phyloP scores from a whole-genome alignment of 2,113 vertebrate species.

The Octodon degus region DNA sequence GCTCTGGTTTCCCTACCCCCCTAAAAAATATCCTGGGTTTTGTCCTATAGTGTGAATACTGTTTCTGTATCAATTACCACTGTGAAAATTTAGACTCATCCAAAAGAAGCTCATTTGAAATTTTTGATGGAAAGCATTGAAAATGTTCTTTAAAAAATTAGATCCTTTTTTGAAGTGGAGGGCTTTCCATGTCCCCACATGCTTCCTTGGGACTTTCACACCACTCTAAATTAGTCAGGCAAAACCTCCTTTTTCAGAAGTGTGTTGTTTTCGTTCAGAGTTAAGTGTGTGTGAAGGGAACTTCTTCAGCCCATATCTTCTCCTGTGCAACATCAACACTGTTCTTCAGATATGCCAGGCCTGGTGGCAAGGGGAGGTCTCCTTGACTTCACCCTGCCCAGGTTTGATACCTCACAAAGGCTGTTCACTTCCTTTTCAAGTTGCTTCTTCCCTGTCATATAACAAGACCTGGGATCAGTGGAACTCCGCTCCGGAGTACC shows the following conservation, averaged over 20 bases:
- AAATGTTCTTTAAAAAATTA: not conserved
- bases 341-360: conserved; percentile 48
- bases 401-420: conserved; percentile 51
- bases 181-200: not conserved
- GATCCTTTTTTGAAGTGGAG: not conserved
- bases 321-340: conserved; percentile 53
- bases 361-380: not conserved
- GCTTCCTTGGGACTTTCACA: not conserved
- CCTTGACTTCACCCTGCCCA: not conserved
- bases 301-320: conserved; percentile 45
- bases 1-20: too few species aligned
- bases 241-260: conserved; percentile 51
- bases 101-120: not conserved
- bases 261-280: conserved; percentile 58
- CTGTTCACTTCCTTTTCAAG: conserved; percentile 55
- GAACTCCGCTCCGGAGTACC: not conserved
- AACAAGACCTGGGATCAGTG: not conserved
- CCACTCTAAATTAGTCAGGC: conserved; percentile 10
- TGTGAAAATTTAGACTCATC: not conserved
- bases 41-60: not conserved
- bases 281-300: conserved; percentile 59
- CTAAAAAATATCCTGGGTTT: not conserved
- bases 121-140: not conserved
- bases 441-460: conserved; percentile 57
- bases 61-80: not conserved